Conservation (phyloP, 2,888 invertebrate genomes). For the Papilio protenor region DNA sequence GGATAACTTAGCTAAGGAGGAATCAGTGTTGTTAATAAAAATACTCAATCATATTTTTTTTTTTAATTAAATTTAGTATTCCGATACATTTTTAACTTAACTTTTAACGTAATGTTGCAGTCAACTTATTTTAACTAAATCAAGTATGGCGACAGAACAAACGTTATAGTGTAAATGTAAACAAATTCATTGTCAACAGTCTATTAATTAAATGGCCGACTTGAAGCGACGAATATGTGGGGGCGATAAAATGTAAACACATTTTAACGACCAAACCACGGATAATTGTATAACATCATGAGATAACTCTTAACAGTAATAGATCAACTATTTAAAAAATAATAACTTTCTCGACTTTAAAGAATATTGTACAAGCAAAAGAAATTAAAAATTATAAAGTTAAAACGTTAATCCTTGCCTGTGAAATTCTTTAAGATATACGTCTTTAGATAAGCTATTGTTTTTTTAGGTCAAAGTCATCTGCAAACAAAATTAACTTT, state of each 20-base stretch:
- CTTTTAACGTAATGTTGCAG: background rate
- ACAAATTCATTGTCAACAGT: slow-evolving; percentile 14
- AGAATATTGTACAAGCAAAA: background rate
- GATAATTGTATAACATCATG: background rate
- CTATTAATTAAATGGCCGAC: slow-evolving; percentile 24
- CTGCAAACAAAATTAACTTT: background rate
- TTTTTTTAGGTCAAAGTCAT: slow-evolving; percentile 33
- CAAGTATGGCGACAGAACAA: slow-evolving; percentile 4
- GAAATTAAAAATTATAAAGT: background rate
- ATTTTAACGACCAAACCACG: background rate
- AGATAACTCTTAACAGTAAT: background rate
- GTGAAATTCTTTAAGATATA: background rate
- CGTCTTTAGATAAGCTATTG: background rate
- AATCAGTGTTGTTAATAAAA: too few relatives aligned
- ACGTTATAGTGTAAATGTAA: slow-evolving; percentile 4
- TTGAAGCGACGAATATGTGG: slow-evolving; percentile 13
- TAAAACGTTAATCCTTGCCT: slow-evolving; percentile 9
- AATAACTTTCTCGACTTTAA: background rate
- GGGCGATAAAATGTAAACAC: slow-evolving; percentile 4
- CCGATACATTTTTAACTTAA: too few relatives aligned
- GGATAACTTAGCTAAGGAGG: too few relatives aligned
- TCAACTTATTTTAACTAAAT: background rate
- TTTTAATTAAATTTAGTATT: too few relatives aligned
- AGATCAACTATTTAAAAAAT: background rate
- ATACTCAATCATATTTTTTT: too few relatives aligned